Base-by-base conservation (phyloP, 2,888 invertebrate genomes). In the Drosophila demipolita region DNA sequence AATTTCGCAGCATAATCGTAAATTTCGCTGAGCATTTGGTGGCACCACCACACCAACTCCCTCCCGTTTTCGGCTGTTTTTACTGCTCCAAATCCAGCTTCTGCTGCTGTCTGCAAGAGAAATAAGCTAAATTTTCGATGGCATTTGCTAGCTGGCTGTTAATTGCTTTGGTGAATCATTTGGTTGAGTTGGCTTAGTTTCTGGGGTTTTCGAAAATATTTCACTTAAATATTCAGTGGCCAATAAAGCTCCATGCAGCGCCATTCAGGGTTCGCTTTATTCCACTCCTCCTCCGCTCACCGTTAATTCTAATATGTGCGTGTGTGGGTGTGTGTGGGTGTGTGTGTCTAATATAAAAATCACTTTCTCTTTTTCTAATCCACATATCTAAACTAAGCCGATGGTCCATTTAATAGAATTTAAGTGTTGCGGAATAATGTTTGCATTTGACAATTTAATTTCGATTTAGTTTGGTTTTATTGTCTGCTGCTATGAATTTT, bases 1-100 rank as follows among this genome's bases (percentile, higher is more conserved):
- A 86, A 78, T 87, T 89, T 89, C 72, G 80, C 83, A 76, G 89
- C 91, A 89, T 90, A 91, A 80, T 91, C 89, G 76, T 88, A 83
- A 75, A 90, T 85, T 81, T 83, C 90, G 81, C 83, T 79, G 61
- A 84, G 77, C 84, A 90, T 89, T 82, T 75, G 80, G 61, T 58
- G 15, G 59, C 67, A 29, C 50, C 54, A 48, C 26, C 52, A n/a
- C 54, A 48, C 26, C 52, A n/a, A 45, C 11, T 55, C 36, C 29
- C 48, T 26, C 5, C 40, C 15, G 12, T 20, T 36, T 48, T 12
- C 26, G 26, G 35, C 3, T 26, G 15, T 11, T 49, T 9, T 45
- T 35, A 45, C 38, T 59, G 12, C 32, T 15, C 11, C 45, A 45
- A 45, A 15, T 53, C 50, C 15, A 62, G 33, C 45, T 17, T 66